Conservation (phyloP, 2,797 vertebrate genomes). For the Esox masquinongy region DNA sequence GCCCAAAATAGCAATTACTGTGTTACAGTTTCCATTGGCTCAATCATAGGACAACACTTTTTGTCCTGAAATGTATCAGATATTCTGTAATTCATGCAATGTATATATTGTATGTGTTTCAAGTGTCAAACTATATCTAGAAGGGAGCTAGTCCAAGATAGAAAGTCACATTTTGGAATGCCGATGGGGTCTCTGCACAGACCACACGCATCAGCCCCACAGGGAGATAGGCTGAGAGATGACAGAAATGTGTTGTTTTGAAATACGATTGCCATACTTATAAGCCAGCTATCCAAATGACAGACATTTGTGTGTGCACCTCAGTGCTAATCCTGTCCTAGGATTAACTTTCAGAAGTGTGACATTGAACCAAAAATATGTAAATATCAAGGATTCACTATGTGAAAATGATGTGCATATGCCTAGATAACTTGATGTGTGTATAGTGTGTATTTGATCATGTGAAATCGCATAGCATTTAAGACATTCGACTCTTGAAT, state of each 20-base stretch:
- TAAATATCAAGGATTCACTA: conserved; percentile 10
- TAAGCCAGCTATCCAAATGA: conserved; percentile 43
- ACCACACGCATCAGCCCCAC: neutral
- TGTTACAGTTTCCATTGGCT: conserved; percentile 12
- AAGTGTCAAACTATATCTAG: conserved; percentile 10
- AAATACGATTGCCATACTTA: conserved; percentile 38
- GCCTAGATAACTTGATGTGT: neutral
- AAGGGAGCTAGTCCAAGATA: conserved; percentile 39
- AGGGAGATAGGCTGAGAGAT: conserved; percentile 29
- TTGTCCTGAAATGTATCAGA: neutral
- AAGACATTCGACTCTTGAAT: conserved; percentile 10
- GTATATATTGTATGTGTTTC: conserved; percentile 32
- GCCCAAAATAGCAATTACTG: conserved; percentile 45
- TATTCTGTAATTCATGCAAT: conserved; percentile 7
- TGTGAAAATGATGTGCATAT: neutral
- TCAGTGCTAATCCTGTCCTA: conserved; percentile 4
- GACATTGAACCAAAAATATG: conserved; percentile 13
- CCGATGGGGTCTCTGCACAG: neutral
- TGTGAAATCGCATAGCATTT: conserved; percentile 10
- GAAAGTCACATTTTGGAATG: conserved; percentile 21
- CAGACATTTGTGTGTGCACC: conserved; percentile 3
- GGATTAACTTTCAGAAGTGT: conserved; percentile 21
- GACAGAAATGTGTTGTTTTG: conserved; percentile 42
- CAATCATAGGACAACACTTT: conserved; percentile 22
- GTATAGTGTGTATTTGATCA: too few species aligned